Percentiles rank a stretch among this genome's conserved stretches.
Evolutionary conservation across 2,113 vertebrate genomes (phyloP).

Genomic region (Scomber scombrus): DNA sequence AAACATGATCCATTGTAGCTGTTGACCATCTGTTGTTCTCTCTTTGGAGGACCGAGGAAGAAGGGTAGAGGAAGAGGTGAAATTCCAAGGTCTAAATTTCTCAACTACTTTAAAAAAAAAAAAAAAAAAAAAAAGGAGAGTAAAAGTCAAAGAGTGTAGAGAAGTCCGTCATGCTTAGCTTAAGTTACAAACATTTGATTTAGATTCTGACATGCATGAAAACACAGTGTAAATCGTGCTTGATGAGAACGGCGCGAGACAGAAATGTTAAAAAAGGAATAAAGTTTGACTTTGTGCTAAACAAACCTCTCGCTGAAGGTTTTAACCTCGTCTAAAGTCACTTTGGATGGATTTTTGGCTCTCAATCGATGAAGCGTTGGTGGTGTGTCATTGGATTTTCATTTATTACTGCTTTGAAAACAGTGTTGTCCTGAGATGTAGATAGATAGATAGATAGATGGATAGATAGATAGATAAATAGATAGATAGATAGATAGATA

Average conservation of each 20-base stretch:
- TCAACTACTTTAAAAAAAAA: conserved; percentile 1
- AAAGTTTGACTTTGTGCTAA: conserved; percentile 17
- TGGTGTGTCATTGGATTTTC: conserved; percentile 36
- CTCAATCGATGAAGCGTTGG: conserved; percentile 8
- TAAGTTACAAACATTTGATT: not conserved
- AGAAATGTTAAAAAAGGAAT: conserved; percentile 8
- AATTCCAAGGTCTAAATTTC: conserved; percentile 40
- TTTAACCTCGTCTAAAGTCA: conserved; percentile 6
- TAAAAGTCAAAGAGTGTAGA: conserved; percentile 3
- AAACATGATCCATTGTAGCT: no score
- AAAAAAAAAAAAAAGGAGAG: not conserved
- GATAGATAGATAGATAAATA: no score
- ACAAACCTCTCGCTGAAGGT: conserved; percentile 1
- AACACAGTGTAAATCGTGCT: conserved; percentile 1
- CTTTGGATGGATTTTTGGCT: conserved; percentile 29
- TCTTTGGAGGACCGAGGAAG: no score
- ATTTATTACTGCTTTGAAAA: conserved; percentile 11
- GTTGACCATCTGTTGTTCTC: no score
- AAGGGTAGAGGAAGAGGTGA: no score
- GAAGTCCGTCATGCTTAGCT: not conserved
- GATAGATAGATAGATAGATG: no score
- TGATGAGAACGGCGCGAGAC: not conserved
- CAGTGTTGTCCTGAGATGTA: no score
- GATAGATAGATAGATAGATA: no score
- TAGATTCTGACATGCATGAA: not conserved